Base-by-base conservation (phyloP, 2,888 invertebrate species). In the Digitonthophagus gazella region DNA sequence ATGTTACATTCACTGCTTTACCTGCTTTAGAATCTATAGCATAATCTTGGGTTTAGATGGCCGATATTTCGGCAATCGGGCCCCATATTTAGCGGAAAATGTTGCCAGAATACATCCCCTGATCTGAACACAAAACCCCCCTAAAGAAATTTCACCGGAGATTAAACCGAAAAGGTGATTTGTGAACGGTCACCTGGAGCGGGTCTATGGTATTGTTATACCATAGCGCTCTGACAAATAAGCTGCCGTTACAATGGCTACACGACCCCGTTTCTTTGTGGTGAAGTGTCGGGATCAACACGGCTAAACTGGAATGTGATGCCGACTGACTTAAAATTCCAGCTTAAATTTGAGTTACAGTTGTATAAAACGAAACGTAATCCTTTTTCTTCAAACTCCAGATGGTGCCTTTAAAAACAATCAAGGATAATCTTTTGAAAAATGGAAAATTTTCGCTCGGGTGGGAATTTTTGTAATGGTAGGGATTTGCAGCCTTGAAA, bases 151-250 rank as follows among this genome's bases (percentile, higher is more conserved):
- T 61, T 61, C 61, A 61, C 61, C 61, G 19, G 20, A 61, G 61
- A 61, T 61, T 61, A 61, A 61, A 20, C 61, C 20, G 61, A 20
- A 61, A 61, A 61, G 18, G 14, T 19, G 61, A 61, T 18, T 19
- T 61, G 18, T 61, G 61, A 61, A 20, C 61, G 61, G 18, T 20
- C 61, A 61, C 61, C 61, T 61, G 61, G 61, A 19, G 61, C 18
- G 20, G 61, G 61, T 16, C 58, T 19, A 61, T n/a, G 61, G 15
- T 74, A 76, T 77, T 76, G 75, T 75, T 74, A 66, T 69, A 69
- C 70, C 73, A 73, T 74, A 75, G 73, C 71, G 72, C 73, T 20
- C 74, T 77, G 78, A 79, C 78, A 79, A 79, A 79, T 79, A 78
- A 77, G 74, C 73, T 73, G 70, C 72, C 61, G 61, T 18, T 61